Evolutionary conservation across 1,140 invertebrate genomes (phyloP), one percentile per base, ranked within the genome.

Genomic region (Drosophila suzukii): DNA sequence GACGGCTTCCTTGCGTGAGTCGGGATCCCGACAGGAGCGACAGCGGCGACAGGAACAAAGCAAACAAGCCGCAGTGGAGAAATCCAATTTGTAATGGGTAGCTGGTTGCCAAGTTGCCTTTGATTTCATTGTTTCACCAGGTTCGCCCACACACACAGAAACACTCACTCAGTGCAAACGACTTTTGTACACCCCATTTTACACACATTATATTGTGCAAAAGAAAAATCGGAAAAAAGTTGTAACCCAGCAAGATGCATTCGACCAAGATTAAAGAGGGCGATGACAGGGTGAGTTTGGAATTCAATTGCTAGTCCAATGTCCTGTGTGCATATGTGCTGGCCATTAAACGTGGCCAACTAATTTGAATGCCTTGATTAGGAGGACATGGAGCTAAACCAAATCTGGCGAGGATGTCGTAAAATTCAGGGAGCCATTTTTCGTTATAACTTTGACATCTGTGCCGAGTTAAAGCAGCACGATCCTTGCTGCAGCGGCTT

Each of bases 321-420:
- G 20, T 20, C 20, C 20, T 20, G 20, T 20, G 30, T 34, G 32
- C 38, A 47, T 17, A 51, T 54, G 39, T 36, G 43, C 3, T 13
- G 49, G 47, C 6, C 54, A 59, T 72, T 72, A 75, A 75, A 50
- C 13, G n/a, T 68, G 46, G 44, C 36, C 55, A 73, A 66, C 76
- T 61, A 79, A 79, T 79, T 74, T 59, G 30, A 24, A 15, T 63
- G 34, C 24, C 51, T 12, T 24, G 15, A 32, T 17, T 59, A 90
- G 86, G 83, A 83, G 57, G 82, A 90, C 12, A 73, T 83, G 66
- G 81, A 83, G 34, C 71, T 92, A 24, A 92, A 92, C 78, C 93
- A 95, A 89, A 93, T 96, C 46, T 96, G 95, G 95, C 94, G 95
- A 78, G 95, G 94, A 36, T 96, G 95, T 92, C 95, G 96, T 91